Evolutionary conservation across 2,797 vertebrate genomes (phyloP).

Genomic region (Syngnathus rostellatus): DNA sequence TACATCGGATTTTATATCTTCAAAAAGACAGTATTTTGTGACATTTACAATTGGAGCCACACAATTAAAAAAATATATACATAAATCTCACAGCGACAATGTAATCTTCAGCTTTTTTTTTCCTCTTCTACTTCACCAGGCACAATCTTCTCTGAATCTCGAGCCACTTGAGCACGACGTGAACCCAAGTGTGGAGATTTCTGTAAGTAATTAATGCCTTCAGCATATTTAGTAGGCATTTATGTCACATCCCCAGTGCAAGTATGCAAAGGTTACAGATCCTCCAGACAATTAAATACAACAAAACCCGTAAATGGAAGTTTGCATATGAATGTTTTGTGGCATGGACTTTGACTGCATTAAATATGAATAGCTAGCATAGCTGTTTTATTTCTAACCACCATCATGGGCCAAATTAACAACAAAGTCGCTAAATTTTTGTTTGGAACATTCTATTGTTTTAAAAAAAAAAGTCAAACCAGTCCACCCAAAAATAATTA

Average conservation of each 20-base stretch:
- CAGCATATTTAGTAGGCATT: conserved; percentile 3
- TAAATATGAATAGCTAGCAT: background rate
- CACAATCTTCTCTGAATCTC: background rate
- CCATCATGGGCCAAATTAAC: background rate
- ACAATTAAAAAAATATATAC: too few relatives aligned
- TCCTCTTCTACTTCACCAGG: background rate
- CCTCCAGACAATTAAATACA: conserved; percentile 1
- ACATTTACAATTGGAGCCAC: too few relatives aligned
- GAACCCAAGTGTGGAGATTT: background rate
- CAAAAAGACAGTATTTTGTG: too few relatives aligned
- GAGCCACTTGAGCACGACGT: background rate
- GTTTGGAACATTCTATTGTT: background rate
- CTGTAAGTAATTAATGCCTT: conserved; percentile 5
- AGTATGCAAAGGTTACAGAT: conserved; percentile 5
- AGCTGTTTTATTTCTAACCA: background rate
- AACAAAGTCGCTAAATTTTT: background rate
- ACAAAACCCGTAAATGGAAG: background rate
- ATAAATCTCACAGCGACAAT: background rate
- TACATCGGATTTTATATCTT: too few relatives aligned
- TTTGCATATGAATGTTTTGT: conserved; percentile 1
- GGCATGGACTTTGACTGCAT: background rate
- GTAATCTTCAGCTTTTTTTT: background rate
- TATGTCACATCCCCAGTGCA: background rate
- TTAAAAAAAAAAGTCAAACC: background rate
- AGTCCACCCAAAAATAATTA: background rate